Base-by-base conservation (phyloP, 2,113 vertebrate genomes). In the Toxotes jaculatrix region DNA sequence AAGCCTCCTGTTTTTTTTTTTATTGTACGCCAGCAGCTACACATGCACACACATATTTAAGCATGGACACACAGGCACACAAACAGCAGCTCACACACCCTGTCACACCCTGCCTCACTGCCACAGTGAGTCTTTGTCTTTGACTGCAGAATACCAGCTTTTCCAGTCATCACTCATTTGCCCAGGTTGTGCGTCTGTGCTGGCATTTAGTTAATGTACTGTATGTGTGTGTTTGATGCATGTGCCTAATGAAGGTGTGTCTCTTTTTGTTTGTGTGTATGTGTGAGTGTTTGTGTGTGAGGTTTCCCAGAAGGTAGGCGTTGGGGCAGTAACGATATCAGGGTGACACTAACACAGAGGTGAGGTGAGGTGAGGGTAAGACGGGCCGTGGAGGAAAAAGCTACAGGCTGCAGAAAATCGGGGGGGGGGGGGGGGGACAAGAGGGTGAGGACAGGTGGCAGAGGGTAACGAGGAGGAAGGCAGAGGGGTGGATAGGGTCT, bases 341-440 rank as follows among this genome's bases (percentile, higher is more conserved):
- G 85, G 92, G 69, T 60, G 66, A 89, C 91, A 95, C 81, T 89
- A 92, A 93, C 91, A 93, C 91, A 83, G 80, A 76, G 86, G 90
- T 81, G 82, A 74, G 86, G 90, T 81, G 82, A 74, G 65, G 79
- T 4, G 1, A 69, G 64, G 72, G 59, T 10, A 51, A 34, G 75
- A 62, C 31, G 38, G 80, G 83, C 68, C 14, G 79, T 77, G 82
- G 73, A 77, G 32, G 77, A 61, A 14, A 27, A 82, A 83, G 90
- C 87, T 89, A 91, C 82, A 85, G 84, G 76, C 81, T 85, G 78
- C 82, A 57, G 80, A 32, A 71, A 77, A 69, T 71, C 43, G 45
- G 65, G 57, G 53, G 57, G 62, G 27, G 65, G 75, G 72, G 27
- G 27, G 27, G 75, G 72, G 27, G 27, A 1, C 27, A 27, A 5